Percentiles rank a stretch among this genome's conserved stretches.
Evolutionary conservation across 1,140 invertebrate species (phyloP).

Genomic region (Pollicipes pollicipes): DNA sequence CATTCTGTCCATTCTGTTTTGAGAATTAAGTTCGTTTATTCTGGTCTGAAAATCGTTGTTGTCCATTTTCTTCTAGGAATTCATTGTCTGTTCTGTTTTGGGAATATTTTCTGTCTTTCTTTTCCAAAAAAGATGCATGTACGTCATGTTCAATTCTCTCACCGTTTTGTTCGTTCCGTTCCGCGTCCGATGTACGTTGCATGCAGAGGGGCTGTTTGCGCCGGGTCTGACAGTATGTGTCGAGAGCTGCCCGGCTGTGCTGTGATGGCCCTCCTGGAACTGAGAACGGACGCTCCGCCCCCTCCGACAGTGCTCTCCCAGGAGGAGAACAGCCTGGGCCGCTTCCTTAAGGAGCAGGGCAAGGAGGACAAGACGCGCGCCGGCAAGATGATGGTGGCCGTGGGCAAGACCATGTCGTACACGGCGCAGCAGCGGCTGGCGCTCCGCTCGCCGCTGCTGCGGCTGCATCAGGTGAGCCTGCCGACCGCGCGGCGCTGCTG

Average conservation of each 20-base stretch:
- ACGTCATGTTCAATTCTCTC: no score
- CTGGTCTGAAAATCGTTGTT: no score
- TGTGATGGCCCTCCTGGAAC: no score
- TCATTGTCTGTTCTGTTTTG: neutral
- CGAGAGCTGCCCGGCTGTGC: no score
- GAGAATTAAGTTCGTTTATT: no score
- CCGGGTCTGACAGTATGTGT: no score
- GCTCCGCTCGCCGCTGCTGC: conserved; percentile 62
- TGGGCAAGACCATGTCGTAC: conserved; percentile 85
- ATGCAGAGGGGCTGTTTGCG: no score
- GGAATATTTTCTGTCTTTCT: conserved; percentile 6
- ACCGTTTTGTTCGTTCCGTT: no score
- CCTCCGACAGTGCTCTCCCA: conserved; percentile 46
- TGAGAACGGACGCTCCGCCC: no score
- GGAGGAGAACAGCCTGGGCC: conserved; percentile 85
- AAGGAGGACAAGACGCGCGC: conserved; percentile 72
- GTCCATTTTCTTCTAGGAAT: conserved; percentile 3
- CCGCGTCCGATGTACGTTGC: no score
- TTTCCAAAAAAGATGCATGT: neutral
- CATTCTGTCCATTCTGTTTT: no score
- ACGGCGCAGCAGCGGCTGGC: conserved; percentile 84
- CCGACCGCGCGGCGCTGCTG: conserved; percentile 29
- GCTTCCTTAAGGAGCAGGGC: conserved; percentile 87
- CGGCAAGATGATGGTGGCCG: conserved; percentile 79
- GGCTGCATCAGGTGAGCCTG: conserved; percentile 46